Evolutionary conservation across 2,888 invertebrate genomes (phyloP), one percentile per base, ranked within the genome.

Genomic region (Xanthorhoe spadicearia): DNA sequence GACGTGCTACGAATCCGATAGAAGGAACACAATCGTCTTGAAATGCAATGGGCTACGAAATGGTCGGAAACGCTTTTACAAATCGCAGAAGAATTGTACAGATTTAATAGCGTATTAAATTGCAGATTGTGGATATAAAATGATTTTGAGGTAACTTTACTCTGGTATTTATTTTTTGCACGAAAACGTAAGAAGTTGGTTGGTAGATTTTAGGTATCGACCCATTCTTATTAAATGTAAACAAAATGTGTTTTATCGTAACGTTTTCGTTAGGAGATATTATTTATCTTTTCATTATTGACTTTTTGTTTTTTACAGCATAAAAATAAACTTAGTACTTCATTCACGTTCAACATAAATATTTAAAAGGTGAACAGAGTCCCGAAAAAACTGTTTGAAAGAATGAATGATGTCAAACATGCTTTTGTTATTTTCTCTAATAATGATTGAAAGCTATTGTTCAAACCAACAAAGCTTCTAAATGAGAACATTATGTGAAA

Each of bases 1-100:
- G 69, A 64, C 69, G 69, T 69, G 69, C 69, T 61, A 69, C 69
- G 69, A 64, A 69, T 69, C 28, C 58, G n/a, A 61, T 61, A 66
- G 43, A 35, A 52, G 51, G 55, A 23, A 57, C 43, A 56, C 61
- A 61, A 68, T 66, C 55, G 49, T 61, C 50, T 46, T 43, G 10
- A 61, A 51, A 46, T 52, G 61, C 60, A 56, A 67, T 61, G 50
- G 61, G 53, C 53, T 54, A 51, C 61, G 57, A 66, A 67, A 62
- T 43, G 60, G 23, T 53, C 32, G 50, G 53, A 54, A 63, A 61
- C 57, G 49, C 53, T 52, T 43, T 53, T 58, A 53, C 61, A 61
- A 67, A 60, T 61, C 32, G 59, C 18, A 49, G 49, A 52, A 56
- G 23, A 59, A 51, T 63, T 15, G 63, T 55, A 51, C 19, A 18